Evolutionary conservation across 64 coral and sea anemone species (phyloP), one percentile per base, ranked within the genome.

Genomic region (Orbicella faveolata): DNA sequence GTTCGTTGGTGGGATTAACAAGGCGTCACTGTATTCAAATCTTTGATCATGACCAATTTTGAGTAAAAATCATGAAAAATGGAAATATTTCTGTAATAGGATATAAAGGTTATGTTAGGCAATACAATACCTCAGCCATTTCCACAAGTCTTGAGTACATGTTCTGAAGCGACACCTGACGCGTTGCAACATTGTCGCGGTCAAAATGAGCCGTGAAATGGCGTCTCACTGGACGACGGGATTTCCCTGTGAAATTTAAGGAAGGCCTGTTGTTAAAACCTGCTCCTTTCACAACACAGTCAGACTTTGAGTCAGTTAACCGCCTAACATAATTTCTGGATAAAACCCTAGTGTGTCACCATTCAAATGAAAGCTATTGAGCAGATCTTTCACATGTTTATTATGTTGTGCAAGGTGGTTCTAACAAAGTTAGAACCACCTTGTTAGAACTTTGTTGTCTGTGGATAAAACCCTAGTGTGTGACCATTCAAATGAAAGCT

Each of bases 161-260:
- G 34, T 98, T 98, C 26, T 90, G 83, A 12, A 98, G 87, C n/a
- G 93, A 87, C 35, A 98, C 76, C 72, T 98, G 96, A 18, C 96
- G 81, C 5, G 88, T 83, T 21, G 96, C 93, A 8, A 94, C 96
- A 52, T 98, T 98, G 74, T 98, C 96, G 57, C 96, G 96, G 75
- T 98, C 96, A 88, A 98, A 98, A 81, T 98, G 96, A 78, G 93
- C 96, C 18, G 96, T 98, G 76, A 98, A 98, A 76, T 98, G 96
- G 20, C 96, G 93, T 54, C 88, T 73, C 8, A 98, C 87, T 75
- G 84, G 90, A 61, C 88, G 86, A n/a, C 87, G 87, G 11, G 81
- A 75, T 88, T 95, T 98, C 16, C 53, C 94, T 95, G 35, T 68
- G 19, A 36, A 34, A 11, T 36, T 68, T 14, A 74, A 55, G 4